Evolutionary conservation across 64 coral and sea anemone genomes (phyloP), one percentile per base, ranked within the genome.

Genomic region (Pocillopora verrucosa): DNA sequence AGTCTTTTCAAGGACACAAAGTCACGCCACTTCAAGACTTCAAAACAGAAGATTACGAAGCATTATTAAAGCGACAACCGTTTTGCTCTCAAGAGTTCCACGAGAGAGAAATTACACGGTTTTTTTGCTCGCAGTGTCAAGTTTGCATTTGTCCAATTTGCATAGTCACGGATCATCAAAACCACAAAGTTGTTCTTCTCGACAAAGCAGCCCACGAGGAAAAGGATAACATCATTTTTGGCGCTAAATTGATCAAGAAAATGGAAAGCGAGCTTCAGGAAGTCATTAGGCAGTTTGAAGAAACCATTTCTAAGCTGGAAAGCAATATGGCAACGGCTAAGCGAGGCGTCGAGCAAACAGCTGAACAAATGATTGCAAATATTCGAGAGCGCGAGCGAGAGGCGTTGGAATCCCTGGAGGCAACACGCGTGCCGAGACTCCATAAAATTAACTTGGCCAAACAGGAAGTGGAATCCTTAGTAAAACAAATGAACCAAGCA

Each of bases 121-220:
- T 34, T 58, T 87, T 34, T 9, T 87, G 84, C 19, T 57, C 5
- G 34, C 34, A 34, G 65, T 87, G 84, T 45, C 65, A 58, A 17
- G 65, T 63, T 0, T 87, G 64, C 17, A 15, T 87, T 16, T 87
- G 84, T 63, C 65, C 72, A 38, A 51, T 73, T 87, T 87, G 84
- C 73, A 73, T 59, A 73, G 24, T 15, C 16, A 25, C 38, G 58
- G 10, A 25, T 36, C 84, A 87, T 12, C 68, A 51, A 30, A 20
- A 73, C 16, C 84, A 87, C 34, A 41, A 58, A 24, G 34, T 74
- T 19, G 56, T 30, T 3, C 13, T 87, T 9, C 26, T 87, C 12
- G 84, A 87, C 22, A 14, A 59, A 87, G 73, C 65, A 38, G 84
- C 37, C 0, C 20, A 74, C 30, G 11, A 59, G 20, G 67, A 70